Evolutionary conservation across 2,888 invertebrate species (phyloP), one percentile per base, ranked within the genome.

Genomic region (Dynastes hyllus): DNA sequence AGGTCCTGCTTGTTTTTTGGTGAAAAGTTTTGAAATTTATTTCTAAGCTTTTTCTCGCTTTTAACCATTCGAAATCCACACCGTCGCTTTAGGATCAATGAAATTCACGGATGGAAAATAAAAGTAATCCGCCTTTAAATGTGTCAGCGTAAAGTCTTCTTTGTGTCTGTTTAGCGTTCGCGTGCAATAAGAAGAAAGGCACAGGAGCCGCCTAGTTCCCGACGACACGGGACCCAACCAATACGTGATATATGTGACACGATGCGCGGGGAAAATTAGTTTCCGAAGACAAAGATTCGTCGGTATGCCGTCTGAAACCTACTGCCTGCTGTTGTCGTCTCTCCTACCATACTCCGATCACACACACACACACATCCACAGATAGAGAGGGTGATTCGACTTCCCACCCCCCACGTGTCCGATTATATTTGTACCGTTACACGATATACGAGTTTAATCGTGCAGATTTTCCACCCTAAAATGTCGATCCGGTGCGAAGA

Each of bases 121-220:
- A 89, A 89, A 89, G 89, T 89, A 89, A 89, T 89, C 89, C 87
- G 87, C 87, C 87, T 88, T 86, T 88, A 88, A 89, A 89, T 89
- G 88, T 89, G 89, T 89, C 89, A 89, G 86, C 86, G 88, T 89
- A 89, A 89, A 89, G 88, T 89, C 89, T 89, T 88, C 88, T 89
- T 89, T 89, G 89, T 88, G 87, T 88, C 88, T 40, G 87, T 86
- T 86, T 85, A 84, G 84, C 55, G 55, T 84, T 84, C 85, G 45
- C 45, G 85, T n/a, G 67, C 67, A 67, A 67, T 67, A 67, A 67
- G 67, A n/a, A 65, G 29, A 50, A 50, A 22, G 27, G 67, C 29
- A 32, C 8, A 29, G 29, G 63, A 63, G 63, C 22, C 67, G 50
- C 45, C 45, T 63, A 11, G 32, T 29, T 29, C 63, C 22, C 63